phyloP scores from a whole-genome alignment of 2,113 vertebrate species.

The Tursiops truncatus region DNA sequence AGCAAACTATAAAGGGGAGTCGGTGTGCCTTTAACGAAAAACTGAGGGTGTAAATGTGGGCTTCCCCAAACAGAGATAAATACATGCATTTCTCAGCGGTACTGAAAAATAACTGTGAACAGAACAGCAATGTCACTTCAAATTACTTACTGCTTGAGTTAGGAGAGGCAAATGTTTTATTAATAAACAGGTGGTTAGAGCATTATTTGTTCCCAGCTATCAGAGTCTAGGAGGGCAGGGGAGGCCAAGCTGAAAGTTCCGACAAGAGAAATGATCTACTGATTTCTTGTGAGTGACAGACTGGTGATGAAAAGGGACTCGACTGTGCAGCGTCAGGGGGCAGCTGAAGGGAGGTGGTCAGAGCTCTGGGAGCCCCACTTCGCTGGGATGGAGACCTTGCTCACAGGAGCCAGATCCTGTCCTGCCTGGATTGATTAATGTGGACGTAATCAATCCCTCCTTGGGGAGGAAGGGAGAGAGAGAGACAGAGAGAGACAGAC shows the following conservation, averaged over 20 bases:
- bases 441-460: background rate
- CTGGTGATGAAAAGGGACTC: background rate
- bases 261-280: constrained; percentile 38
- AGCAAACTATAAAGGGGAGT: background rate
- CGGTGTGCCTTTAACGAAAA: background rate
- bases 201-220: constrained; percentile 23
- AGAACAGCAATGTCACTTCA: constrained; percentile 61
- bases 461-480: no score
- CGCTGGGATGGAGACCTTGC: background rate
- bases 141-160: constrained; percentile 52
- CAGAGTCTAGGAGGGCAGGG: background rate
- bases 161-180: constrained; percentile 66
- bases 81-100: constrained; percentile 23
- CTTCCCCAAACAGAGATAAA: constrained; percentile 55
- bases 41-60: background rate
- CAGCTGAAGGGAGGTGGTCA: background rate
- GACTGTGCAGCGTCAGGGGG: background rate
- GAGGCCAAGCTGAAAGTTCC: constrained; percentile 3
- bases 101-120: constrained; percentile 50
- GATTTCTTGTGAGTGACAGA: background rate
- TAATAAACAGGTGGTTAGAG: constrained; percentile 52
- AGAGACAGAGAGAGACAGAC: background rate
- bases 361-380: background rate
- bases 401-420: no score
- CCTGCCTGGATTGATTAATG: background rate